Evolutionary conservation across 2,797 vertebrate genomes (phyloP).

Genomic region (Rhynchonycteris naso): DNA sequence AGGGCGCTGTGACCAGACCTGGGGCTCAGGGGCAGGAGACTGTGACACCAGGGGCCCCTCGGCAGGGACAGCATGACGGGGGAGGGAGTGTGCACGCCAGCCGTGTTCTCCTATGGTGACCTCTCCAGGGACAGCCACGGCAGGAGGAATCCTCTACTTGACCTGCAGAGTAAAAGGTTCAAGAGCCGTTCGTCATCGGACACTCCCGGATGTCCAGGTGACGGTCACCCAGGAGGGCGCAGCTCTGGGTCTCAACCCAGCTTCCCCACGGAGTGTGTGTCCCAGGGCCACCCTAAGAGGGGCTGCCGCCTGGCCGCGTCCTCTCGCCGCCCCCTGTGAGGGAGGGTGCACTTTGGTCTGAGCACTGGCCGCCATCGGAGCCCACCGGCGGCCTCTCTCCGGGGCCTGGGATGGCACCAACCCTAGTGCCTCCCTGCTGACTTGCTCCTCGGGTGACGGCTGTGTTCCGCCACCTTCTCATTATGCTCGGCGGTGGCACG

Average conservation of each 20-base stretch:
- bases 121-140: fast-evolving
- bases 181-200: too few relatives aligned
- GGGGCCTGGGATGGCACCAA: fast-evolving
- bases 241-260: too few relatives aligned
- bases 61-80: not conserved
- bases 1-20: fast-evolving
- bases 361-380: too few relatives aligned
- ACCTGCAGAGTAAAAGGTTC: too few relatives aligned
- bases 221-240: fast-evolving
- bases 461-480: too few relatives aligned
- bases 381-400: too few relatives aligned
- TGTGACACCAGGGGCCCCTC: not conserved
- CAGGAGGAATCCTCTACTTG: too few relatives aligned
- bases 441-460: not conserved
- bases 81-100: not conserved
- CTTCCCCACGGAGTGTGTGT: fast-evolving
- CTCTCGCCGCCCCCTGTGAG: fast-evolving
- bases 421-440: too few relatives aligned
- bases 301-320: fast-evolving
- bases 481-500: too few relatives aligned
- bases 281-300: too few relatives aligned
- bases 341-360: too few relatives aligned
- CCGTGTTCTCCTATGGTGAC: fast-evolving
- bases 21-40: fast-evolving
- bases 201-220: fast-evolving